phyloP scores from a whole-genome alignment of 2,113 vertebrate species.

The Serinus canaria region DNA sequence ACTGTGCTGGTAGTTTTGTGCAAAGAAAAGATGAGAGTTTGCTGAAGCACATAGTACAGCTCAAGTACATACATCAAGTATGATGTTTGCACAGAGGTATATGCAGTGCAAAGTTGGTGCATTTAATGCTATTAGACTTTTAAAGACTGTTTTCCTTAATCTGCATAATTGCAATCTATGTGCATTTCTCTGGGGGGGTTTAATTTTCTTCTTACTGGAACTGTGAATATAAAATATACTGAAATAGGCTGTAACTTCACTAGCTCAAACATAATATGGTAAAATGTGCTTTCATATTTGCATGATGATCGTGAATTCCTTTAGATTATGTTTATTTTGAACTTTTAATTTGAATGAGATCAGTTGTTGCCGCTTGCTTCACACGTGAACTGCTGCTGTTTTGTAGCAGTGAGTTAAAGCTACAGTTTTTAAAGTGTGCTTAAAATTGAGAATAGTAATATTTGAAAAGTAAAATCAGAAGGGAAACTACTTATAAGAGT shows the following conservation, averaged over 20 bases:
- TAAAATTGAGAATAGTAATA: not conserved
- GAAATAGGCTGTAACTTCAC: not conserved
- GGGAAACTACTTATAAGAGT: not conserved
- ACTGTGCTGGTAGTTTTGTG: not conserved
- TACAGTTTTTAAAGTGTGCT: slow-evolving; percentile 9
- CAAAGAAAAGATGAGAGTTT: not conserved
- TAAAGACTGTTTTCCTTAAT: not conserved
- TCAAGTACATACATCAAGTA: accelerated
- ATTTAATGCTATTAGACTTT: not conserved
- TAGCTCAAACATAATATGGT: not conserved
- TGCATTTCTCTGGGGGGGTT: not conserved
- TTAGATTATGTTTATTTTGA: not conserved
- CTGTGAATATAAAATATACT: not conserved
- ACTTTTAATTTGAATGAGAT: not conserved
- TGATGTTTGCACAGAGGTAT: accelerated
- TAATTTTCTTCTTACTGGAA: not conserved
- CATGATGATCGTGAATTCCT: not conserved
- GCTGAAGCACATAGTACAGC: not conserved
- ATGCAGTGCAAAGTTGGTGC: not conserved
- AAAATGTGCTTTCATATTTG: not conserved
- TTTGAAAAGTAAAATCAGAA: not conserved
- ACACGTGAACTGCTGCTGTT: not conserved
- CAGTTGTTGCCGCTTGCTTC: not conserved
- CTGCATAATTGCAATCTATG: not conserved
- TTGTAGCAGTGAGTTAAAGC: not conserved